Evolutionary conservation across 2,888 invertebrate genomes (phyloP).

Genomic region (Tribolium freemani): DNA sequence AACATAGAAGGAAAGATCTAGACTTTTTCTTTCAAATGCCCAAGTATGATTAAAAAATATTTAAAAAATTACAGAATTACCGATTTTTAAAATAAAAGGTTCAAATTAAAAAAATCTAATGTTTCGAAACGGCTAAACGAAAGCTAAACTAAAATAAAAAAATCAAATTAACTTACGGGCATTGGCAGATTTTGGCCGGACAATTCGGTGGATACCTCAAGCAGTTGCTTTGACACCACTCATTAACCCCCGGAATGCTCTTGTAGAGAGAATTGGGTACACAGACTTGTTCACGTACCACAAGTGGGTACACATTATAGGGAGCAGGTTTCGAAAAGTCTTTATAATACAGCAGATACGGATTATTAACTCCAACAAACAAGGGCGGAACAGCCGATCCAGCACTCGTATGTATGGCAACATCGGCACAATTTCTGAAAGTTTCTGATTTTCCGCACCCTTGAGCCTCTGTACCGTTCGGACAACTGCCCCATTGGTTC

Average conservation of each 20-base stretch:
- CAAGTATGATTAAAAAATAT: too few relatives aligned
- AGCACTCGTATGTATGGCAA: slow-evolving; percentile 85
- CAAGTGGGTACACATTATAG: slow-evolving; percentile 79
- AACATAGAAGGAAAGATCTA: too few relatives aligned
- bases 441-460: slow-evolving; percentile 94
- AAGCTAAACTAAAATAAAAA: too few relatives aligned
- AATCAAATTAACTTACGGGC: slow-evolving; percentile 78
- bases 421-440: slow-evolving; percentile 92
- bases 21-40: too few relatives aligned
- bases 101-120: too few relatives aligned
- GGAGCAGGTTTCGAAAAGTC: slow-evolving; percentile 75
- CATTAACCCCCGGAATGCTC: slow-evolving; percentile 80
- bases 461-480: slow-evolving; percentile 88
- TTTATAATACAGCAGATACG: slow-evolving; percentile 83
- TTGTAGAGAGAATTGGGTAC: slow-evolving; percentile 76
- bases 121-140: too few relatives aligned
- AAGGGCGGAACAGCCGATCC: slow-evolving; percentile 80
- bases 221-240: slow-evolving; percentile 90
- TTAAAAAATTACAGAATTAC: too few relatives aligned
- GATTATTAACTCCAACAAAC: slow-evolving; percentile 78
- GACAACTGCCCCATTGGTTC: slow-evolving; percentile 93
- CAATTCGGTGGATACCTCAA: slow-evolving; percentile 90
- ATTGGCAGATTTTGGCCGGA: slow-evolving; percentile 80
- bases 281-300: slow-evolving; percentile 88
- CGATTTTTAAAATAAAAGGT: too few relatives aligned